Base-by-base conservation (phyloP, 2,888 invertebrate genomes). In the Ichneumoninae sp. region DNA sequence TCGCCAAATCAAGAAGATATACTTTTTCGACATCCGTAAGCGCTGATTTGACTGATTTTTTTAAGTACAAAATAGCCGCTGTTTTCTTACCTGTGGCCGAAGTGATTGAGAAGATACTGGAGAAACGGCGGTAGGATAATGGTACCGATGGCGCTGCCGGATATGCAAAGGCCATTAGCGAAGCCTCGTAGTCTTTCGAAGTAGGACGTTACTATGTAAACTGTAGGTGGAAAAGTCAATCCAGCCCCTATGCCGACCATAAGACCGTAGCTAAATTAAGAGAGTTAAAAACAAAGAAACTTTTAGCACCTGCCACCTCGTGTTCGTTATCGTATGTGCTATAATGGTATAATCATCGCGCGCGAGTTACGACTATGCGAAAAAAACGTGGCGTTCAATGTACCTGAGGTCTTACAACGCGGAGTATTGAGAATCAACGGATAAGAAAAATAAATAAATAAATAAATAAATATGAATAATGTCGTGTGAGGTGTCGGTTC, bases 121-220 rank as follows among this genome's bases (percentile, higher is more conserved):
- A 98, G 94, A 68, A 97, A 95, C 0, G 97, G 97, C 33, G 98
- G 98, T 86, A 98, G 94, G 30, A 98, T 96, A 87, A 98, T 97
- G 70, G 97, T 97, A 5, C 98, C 98, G 86, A 98, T 95, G 0
- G 97, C 97, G 87, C 97, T 97, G 10, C 98, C 98, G 0, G 97
- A 98, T 94, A 98, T 97, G 90, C 98, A 98, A n/a, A 98, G 95
- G 0, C 98, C 98, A 93, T 97, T 98, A 63, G 98, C 98, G 33
- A 98, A 94, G 0, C 98, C 98, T 33, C 98, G 95, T 1, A 96
- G 94, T 73, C 95, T 95, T 69, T 97, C 96, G 93, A 98, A 98
- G 94, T 98, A 98, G 83, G 97, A 96, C 77, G 97, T 97, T 87
- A 98, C 98, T 87, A 98, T 97, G 94, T 98, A 98, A 52, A 98